phyloP scores from a whole-genome alignment of 1,140 invertebrate species.

The Hyphantria cunea region DNA sequence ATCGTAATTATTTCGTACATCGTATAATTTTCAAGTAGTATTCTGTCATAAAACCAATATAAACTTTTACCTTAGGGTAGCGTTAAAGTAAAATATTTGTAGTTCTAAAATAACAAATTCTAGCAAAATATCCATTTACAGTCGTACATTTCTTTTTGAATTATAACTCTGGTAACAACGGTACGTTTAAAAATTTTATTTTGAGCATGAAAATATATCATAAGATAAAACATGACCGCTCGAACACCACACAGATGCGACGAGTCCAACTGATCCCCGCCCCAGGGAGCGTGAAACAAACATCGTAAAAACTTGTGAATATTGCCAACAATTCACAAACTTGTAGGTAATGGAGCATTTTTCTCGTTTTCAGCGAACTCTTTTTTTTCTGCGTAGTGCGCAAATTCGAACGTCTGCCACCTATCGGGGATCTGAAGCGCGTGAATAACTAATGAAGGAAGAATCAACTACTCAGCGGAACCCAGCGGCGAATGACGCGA shows the following conservation, averaged over 20 bases:
- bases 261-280: slow-evolving; percentile 58
- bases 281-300: slow-evolving; percentile 58
- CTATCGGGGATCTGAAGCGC: slow-evolving; percentile 10
- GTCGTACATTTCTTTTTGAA: slow-evolving; percentile 22
- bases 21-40: background rate
- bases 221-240: slow-evolving; percentile 60
- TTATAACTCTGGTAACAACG: slow-evolving; percentile 20
- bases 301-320: slow-evolving; percentile 66
- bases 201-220: slow-evolving; percentile 47
- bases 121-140: slow-evolving; percentile 13
- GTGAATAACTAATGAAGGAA: slow-evolving; percentile 60
- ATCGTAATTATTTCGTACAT: too few relatives aligned
- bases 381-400: slow-evolving; percentile 36
- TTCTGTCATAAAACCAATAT: slow-evolving; percentile 3
- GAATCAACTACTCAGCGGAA: slow-evolving; percentile 39
- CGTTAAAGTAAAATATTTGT: background rate
- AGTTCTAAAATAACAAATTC: slow-evolving; percentile 19
- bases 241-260: slow-evolving; percentile 62
- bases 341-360: slow-evolving; percentile 55
- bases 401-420: slow-evolving; percentile 12
- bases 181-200: slow-evolving; percentile 36
- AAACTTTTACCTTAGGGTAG: background rate
- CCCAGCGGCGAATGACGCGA: slow-evolving; percentile 33
- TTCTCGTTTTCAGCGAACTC: slow-evolving; percentile 47
- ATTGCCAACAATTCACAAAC: slow-evolving; percentile 59